A percentile compares a stretch with the other conserved stretches of the same genome.
phyloP scores from a whole-genome alignment of 2,797 vertebrate genomes.

The Vireo griseus region DNA sequence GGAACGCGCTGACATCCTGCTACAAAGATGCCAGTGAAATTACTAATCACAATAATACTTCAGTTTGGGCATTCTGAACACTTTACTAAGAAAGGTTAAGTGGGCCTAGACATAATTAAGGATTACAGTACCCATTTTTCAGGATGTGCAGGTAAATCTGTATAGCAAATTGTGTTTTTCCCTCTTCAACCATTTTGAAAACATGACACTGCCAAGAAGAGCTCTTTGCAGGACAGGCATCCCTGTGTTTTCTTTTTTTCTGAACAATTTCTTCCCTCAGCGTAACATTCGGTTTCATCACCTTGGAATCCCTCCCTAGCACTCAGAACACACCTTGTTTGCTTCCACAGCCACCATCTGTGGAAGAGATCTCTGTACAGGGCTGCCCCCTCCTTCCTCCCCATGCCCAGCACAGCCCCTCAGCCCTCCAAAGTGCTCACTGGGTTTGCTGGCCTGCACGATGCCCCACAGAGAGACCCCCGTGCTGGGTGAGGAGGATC shows the following conservation, averaged over 20 bases:
- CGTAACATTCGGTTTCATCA: fast-evolving
- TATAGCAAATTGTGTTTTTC: not conserved
- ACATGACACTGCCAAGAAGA: not conserved
- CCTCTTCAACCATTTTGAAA: not conserved
- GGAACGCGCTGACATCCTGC: not conserved
- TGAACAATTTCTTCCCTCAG: not conserved
- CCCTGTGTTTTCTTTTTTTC: not conserved
- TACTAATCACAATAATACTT: not conserved
- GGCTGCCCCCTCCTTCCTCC: too few relatives aligned
- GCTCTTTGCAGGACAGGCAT: not conserved
- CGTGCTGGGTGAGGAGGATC: fast-evolving
- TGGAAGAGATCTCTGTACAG: fast-evolving
- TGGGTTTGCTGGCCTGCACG: fast-evolving
- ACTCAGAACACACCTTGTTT: fast-evolving
- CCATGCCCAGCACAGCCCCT: not conserved
- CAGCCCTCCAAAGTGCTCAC: not conserved
- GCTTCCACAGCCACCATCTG: not conserved
- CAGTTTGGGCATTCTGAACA: not conserved
- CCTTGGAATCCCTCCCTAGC: not conserved
- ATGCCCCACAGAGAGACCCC: not conserved
- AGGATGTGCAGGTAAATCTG: fast-evolving
- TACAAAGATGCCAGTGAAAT: not conserved
- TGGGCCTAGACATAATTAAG: not conserved
- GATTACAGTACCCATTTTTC: not conserved
- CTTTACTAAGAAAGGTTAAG: not conserved